Base-by-base conservation (phyloP, 64 coral and sea anemone genomes). In the Stichodactyla mertensii region DNA sequence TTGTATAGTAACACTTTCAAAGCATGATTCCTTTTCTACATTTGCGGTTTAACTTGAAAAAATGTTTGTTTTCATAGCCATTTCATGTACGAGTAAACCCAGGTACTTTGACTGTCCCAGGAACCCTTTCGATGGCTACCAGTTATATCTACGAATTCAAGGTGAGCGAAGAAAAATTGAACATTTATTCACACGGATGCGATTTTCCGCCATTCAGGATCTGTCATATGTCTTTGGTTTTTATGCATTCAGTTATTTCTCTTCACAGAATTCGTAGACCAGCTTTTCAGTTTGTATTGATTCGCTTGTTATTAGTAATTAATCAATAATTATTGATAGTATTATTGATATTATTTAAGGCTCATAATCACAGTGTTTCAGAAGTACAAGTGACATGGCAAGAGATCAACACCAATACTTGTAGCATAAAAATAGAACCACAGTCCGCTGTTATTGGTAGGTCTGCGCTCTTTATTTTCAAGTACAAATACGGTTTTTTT, bases 81-180 rank as follows among this genome's bases (percentile, higher is more conserved):
- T 92, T 92, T 54, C 57, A 92, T n/a, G 77, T 99, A 45, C 71
- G 80, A 62, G 88, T 99, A 54, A 89, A 88, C 45, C 97, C 97
- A 51, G 86, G 93, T 14, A 28, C 88, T 20, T 45, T 95, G 77
- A 54, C 90, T 4, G 87, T 94, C 67, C 97, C 97, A 86, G 97
- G 93, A 57, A 78, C 85, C 36, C 64, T 94, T 20, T 82, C 59
- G 54, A 52, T 95, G 11, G 97, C 93, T 55, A 87, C 79, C 5
- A 71, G 64, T 19, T 95, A 95, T 77, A 92, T 55, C 89, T 92
- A 92, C 51, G 58, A 90, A 23, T 22, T 99, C 20, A 95, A 92
- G 97, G 97, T 95, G 77, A 57, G 87, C 52, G 52, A 61, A 20
- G 13, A 61, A 28, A 71, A 71, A 71, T 20, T 11, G 64, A 70